phyloP scores from a whole-genome alignment of 2,797 vertebrate genomes.

The Poecile montanus region DNA sequence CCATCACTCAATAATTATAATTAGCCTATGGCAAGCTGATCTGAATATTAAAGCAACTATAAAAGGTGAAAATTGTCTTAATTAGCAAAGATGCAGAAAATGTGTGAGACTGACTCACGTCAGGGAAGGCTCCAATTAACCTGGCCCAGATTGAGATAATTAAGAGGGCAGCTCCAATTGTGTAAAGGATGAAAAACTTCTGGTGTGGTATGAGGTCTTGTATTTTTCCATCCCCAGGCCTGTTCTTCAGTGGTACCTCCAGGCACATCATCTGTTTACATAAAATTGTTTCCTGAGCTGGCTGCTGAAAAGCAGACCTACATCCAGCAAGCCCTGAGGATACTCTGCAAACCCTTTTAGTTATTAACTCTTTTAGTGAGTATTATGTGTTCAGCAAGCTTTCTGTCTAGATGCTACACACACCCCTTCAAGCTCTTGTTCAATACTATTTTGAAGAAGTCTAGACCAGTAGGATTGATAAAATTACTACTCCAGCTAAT shows the following conservation, averaged over 20 bases:
- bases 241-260: neutral
- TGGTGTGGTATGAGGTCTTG: neutral
- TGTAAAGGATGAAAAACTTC: neutral
- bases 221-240: slow-evolving; percentile 26
- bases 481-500: neutral
- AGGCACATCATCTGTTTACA: slow-evolving; percentile 35
- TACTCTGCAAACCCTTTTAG: neutral
- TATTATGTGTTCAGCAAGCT: neutral
- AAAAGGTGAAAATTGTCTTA: slow-evolving; percentile 53
- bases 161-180: slow-evolving; percentile 13
- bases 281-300: neutral
- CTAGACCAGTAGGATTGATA: neutral
- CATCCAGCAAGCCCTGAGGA: neutral
- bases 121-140: slow-evolving; percentile 43
- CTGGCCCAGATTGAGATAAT: slow-evolving; percentile 20
- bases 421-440: neutral
- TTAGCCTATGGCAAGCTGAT: neutral
- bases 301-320: neutral
- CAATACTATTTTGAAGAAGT: neutral
- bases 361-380: neutral
- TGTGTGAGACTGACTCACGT: neutral
- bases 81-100: slow-evolving; percentile 50
- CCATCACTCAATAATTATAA: slow-evolving; percentile 35
- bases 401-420: neutral
- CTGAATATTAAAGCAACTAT: slow-evolving; percentile 27